These are phyloP conservation scores for Holothuria glaberrima DNA, from an alignment of 35 echinoderm and acorn worm genomes.

Conservation along the genomic window DNA sequence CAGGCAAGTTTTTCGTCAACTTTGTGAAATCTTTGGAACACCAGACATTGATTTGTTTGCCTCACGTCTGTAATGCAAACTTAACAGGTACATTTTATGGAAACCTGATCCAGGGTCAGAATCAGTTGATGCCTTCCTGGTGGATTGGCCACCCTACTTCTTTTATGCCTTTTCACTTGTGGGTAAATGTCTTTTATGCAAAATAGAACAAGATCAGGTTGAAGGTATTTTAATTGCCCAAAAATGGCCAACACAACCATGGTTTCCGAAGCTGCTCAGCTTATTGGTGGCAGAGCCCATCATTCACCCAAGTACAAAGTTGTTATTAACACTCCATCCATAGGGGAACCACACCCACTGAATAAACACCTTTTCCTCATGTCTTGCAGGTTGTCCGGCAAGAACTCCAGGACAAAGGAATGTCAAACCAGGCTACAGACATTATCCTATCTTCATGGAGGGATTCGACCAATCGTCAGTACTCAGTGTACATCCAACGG, in stretches of 20 bases:
- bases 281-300: slow-evolving; percentile 17
- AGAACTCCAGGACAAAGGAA: neutral
- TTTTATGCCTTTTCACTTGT: slow-evolving; percentile 45
- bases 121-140: neutral
- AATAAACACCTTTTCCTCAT: neutral
- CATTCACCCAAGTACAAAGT: neutral
- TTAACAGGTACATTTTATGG: slow-evolving; percentile 5
- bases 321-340: neutral
- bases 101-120: slow-evolving; percentile 37
- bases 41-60: slow-evolving; percentile 91
- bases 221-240: slow-evolving; percentile 5
- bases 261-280: neutral
- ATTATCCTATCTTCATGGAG: slow-evolving; percentile 53
- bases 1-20: slow-evolving; percentile 54
- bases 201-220: neutral
- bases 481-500: slow-evolving; percentile 40
- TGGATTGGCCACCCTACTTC: neutral
- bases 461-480: slow-evolving; percentile 37
- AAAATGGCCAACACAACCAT: slow-evolving; percentile 37
- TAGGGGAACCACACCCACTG: slow-evolving; percentile 1
- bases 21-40: slow-evolving; percentile 60
- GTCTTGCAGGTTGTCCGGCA: slow-evolving; percentile 24
- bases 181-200: neutral
- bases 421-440: neutral
- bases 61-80: neutral